phyloP scores from a whole-genome alignment of 2,797 vertebrate species.

The Loriculus beryllinus region DNA sequence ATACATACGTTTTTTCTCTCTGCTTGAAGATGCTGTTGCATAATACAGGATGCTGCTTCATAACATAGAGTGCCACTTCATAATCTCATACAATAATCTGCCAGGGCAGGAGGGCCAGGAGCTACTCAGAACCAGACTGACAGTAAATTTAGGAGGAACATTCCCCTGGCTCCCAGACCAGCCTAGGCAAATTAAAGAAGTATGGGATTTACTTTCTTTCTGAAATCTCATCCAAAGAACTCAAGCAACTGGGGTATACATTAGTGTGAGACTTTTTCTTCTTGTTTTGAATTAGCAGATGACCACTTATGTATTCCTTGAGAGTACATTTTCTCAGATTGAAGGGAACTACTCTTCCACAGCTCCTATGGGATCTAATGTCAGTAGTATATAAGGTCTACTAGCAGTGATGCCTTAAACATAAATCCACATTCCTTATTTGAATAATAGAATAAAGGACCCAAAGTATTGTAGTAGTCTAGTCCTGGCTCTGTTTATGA shows the following conservation, averaged over 20 bases:
- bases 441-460: not conserved
- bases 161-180: not conserved
- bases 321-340: not conserved
- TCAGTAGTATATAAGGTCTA: not conserved
- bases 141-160: not conserved
- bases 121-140: not conserved
- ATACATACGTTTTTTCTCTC: rapidly evolving
- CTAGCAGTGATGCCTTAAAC: not conserved
- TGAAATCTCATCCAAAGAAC: not conserved
- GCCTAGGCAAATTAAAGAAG: not conserved
- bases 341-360: not conserved
- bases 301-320: not conserved
- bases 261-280: not conserved
- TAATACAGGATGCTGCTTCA: not conserved
- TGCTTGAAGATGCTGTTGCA: not conserved
- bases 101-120: not conserved
- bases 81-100: not conserved
- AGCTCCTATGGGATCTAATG: not conserved
- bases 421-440: not conserved
- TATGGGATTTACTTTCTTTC: not conserved
- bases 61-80: not conserved
- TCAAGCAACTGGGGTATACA: not conserved
- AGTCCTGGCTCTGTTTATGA: not conserved
- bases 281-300: not conserved
- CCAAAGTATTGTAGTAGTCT: not conserved